Conservation (phyloP, 92 coral and sea anemone species). For the Palythoa grandiflora region DNA sequence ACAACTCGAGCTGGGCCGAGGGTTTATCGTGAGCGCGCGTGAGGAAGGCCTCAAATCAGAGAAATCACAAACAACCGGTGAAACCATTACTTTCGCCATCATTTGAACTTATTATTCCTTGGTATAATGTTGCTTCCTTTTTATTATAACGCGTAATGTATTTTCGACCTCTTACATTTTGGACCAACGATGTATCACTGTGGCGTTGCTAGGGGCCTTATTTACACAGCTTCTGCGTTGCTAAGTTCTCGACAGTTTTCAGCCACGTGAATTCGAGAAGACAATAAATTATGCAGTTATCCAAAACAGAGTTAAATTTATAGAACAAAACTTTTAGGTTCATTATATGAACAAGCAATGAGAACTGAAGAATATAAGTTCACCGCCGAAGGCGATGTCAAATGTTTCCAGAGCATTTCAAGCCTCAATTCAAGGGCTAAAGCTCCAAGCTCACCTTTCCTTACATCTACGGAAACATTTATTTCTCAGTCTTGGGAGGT, state of each 20-base stretch:
- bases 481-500: too few species aligned
- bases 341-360: background rate
- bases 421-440: too few species aligned
- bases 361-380: too few species aligned
- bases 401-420: too few species aligned
- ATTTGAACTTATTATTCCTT: background rate
- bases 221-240: constrained; percentile 28
- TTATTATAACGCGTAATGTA: background rate
- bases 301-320: background rate
- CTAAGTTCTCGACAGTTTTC: background rate
- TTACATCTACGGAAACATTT: too few species aligned
- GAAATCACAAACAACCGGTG: constrained; percentile 81
- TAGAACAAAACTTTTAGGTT: background rate
- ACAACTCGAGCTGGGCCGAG: constrained; percentile 77
- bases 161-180: background rate
- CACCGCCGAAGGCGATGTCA: too few species aligned
- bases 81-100: constrained; percentile 89
- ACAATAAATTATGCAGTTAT: background rate
- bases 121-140: background rate
- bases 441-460: too few species aligned
- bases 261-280: background rate
- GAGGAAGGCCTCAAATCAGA: constrained; percentile 85
- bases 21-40: constrained; percentile 75
- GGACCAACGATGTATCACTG: background rate
- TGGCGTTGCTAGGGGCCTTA: constrained; percentile 21